A percentile compares a stretch with the other conserved stretches of the same genome.
Evolutionary conservation across 2,113 vertebrate genomes (phyloP).

Genomic region (Cricetomys ansorgei): DNA sequence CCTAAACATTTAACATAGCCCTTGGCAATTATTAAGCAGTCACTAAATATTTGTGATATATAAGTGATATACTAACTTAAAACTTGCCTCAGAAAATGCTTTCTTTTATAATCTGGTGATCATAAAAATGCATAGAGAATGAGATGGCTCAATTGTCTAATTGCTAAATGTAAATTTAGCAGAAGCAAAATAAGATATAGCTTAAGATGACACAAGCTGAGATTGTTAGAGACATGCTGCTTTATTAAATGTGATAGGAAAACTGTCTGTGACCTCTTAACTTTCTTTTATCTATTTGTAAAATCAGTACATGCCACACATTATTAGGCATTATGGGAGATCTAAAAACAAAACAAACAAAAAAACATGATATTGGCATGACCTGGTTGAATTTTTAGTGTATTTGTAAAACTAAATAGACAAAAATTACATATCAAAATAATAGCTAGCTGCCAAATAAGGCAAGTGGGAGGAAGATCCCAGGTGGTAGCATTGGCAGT

Average conservation of each 20-base stretch:
- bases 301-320: not conserved
- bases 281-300: conserved; percentile 34
- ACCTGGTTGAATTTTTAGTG: not conserved
- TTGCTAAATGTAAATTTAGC: not conserved
- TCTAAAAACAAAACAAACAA: not conserved
- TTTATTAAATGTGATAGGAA: conserved; percentile 10
- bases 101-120: not conserved
- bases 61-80: not conserved
- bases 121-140: not conserved
- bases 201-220: not conserved
- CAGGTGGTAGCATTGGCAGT: not conserved
- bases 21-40: not conserved
- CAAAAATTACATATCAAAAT: not conserved
- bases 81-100: not conserved
- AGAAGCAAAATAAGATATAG: not conserved
- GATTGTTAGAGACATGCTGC: not conserved
- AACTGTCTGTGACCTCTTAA: not conserved
- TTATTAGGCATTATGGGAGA: not conserved
- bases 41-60: not conserved
- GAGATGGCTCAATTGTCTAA: not conserved
- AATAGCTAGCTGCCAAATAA: not conserved
- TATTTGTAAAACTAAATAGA: not conserved
- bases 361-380: not conserved
- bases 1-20: not conserved
- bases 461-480: not conserved